Percentiles rank a stretch among this genome's conserved stretches.
Conservation (phyloP, 2,888 invertebrate species). For the Euzophera pinguis region DNA sequence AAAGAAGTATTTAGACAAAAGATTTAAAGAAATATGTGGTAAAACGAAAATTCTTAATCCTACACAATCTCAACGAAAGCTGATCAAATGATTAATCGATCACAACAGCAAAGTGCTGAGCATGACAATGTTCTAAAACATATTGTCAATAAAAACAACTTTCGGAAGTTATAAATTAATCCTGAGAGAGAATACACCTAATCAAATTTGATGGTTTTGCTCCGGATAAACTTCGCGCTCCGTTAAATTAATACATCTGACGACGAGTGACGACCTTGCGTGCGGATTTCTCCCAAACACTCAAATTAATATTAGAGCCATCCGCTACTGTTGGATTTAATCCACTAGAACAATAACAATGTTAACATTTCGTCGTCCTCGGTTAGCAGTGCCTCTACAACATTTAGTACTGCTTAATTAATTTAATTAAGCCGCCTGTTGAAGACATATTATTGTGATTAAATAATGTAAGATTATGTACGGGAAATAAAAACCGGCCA, state of each 20-base stretch:
- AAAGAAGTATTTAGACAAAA: no score
- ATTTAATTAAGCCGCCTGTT: constrained; percentile 60
- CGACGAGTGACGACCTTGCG: constrained; percentile 49
- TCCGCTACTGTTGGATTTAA: constrained; percentile 58
- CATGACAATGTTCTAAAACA: no score
- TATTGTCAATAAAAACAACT: background rate
- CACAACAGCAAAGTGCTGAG: no score
- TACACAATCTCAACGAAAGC: no score
- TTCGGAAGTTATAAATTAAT: constrained; percentile 33
- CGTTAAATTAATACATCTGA: constrained; percentile 56
- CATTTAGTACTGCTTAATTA: constrained; percentile 68
- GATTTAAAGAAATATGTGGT: no score
- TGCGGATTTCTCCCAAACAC: constrained; percentile 58
- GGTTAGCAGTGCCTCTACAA: constrained; percentile 56
- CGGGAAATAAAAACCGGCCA: no score
- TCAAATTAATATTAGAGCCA: constrained; percentile 64
- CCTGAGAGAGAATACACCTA: constrained; percentile 34
- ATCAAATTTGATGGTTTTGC: constrained; percentile 41
- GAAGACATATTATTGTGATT: constrained; percentile 65
- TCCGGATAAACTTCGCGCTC: constrained; percentile 42
- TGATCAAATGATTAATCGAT: no score
- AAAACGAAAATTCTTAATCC: no score
- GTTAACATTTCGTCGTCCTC: constrained; percentile 68
- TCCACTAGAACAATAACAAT: constrained; percentile 69
- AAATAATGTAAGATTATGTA: constrained; percentile 26